These are phyloP conservation scores for Parnassius mnemosyne DNA, from an alignment of 2,888 invertebrate species.

Conservation along the genomic window DNA sequence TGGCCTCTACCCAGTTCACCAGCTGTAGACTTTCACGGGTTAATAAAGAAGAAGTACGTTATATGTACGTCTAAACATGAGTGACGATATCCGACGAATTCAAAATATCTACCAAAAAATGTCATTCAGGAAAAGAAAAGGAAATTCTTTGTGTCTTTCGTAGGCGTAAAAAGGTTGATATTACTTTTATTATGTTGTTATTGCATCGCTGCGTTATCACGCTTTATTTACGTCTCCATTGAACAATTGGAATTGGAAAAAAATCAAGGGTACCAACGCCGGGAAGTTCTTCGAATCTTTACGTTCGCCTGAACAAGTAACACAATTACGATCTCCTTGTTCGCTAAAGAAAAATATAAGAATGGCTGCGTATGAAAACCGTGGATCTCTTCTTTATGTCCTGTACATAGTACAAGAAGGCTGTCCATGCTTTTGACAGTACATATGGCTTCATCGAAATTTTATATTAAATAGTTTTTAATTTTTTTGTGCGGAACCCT, in stretches of 20 bases:
- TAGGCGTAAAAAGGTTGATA: conserved; percentile 11
- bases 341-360: conserved; percentile 16
- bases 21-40: too few relatives aligned
- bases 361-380: conserved; percentile 27
- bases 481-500: too few relatives aligned
- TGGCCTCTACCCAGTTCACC: too few relatives aligned
- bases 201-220: conserved; percentile 15
- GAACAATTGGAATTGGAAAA: conserved; percentile 17
- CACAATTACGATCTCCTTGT: conserved; percentile 31
- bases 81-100: too few relatives aligned
- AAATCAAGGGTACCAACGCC: conserved; percentile 7
- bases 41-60: too few relatives aligned
- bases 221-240: conserved; percentile 24
- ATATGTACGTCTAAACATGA: too few relatives aligned
- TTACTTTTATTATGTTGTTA: conserved; percentile 14
- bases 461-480: too few relatives aligned
- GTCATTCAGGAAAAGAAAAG: too few relatives aligned
- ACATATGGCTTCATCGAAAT: not conserved
- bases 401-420: conserved; percentile 6
- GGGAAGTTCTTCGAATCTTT: conserved; percentile 2
- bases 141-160: not conserved
- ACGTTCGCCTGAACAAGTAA: conserved; percentile 28
- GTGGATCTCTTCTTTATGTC: conserved; percentile 24
- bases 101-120: too few relatives aligned
- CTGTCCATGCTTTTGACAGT: conserved; percentile 3